Evolutionary conservation across 2,797 vertebrate species (phyloP), one percentile per base, ranked within the genome.

Genomic region (Anomalospiza imberbis): DNA sequence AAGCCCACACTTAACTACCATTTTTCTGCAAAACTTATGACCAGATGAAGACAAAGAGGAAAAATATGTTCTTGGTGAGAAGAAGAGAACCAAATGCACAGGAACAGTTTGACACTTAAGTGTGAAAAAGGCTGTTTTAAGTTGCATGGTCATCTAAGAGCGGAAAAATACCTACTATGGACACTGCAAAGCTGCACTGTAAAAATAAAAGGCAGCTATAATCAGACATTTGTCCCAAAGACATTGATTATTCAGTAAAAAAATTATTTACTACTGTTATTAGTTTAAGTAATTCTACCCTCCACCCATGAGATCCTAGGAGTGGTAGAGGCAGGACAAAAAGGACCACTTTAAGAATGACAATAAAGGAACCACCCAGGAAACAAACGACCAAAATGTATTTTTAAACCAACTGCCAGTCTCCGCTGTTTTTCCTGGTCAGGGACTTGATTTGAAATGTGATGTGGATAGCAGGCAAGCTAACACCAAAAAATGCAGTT

Each of bases 401-500:
- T 75, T 94, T 93, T 93, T 77, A 89, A 94, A 70, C 14, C 26
- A 79, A 88, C 51, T 89, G 67, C 44, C 45, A 91, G 73, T 63
- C 83, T 78, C 71, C 3, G 4, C 48, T 88, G 50, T 40, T 91
- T 93, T 88, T 78, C 63, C 88, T 96, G 77, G 83, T 80, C 67
- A 67, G 48, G 7, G 83, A 76, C 88, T 88, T 93, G 63, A 83
- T 88, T 63, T 89, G 92, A 94, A 95, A 92, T 89, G 85, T 45
- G 50, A 89, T 70, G 88, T 54, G 72, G 89, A 75, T 12, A 91
- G 57, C n/a, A 68, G 72, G 61, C 68, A 95, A 84, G 34, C 51
- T 81, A 86, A 93, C 17, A 95, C 66, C 24, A 94, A 95, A 97
- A 97, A 96, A 67, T 67, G 74, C 38, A 91, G 89, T 84, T 78